Percentiles rank a stretch among this genome's conserved stretches.
These are phyloP conservation scores for Seladonia tumulorum DNA, from an alignment of 2,888 invertebrate genomes.

Conservation along the genomic window DNA sequence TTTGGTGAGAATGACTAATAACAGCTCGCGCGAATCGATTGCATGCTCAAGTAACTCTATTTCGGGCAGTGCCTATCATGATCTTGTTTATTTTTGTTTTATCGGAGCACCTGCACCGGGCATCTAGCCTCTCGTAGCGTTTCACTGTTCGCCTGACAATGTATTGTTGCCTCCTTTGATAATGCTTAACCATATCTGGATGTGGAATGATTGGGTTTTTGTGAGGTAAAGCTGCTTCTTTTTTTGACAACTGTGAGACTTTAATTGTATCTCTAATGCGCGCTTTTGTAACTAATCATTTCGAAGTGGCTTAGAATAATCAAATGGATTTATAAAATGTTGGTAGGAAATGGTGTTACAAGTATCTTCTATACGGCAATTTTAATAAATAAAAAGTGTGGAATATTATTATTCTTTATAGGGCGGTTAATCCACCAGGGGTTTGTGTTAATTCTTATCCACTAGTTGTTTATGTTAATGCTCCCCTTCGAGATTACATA, in stretches of 20 bases:
- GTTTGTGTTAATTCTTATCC: no score
- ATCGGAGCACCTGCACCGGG: slow-evolving; percentile 50
- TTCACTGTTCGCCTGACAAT: slow-evolving; percentile 19
- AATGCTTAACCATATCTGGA: slow-evolving; percentile 10
- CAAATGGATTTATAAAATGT: no score
- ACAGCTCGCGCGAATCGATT: slow-evolving; percentile 68
- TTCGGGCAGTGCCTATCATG: slow-evolving; percentile 68
- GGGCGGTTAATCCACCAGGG: no score
- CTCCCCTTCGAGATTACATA: no score
- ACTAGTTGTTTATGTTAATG: no score
- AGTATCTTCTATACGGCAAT: no score
- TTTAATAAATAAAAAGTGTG: no score
- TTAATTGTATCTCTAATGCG: not conserved
- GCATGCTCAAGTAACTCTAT: slow-evolving; percentile 72
- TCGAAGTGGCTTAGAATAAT: no score
- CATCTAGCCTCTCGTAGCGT: slow-evolving; percentile 26
- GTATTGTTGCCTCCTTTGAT: slow-evolving; percentile 15
- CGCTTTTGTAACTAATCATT: no score
- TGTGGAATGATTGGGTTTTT: not conserved
- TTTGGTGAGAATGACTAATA: slow-evolving; percentile 51
- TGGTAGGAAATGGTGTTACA: no score
- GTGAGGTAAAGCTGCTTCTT: not conserved
- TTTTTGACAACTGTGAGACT: not conserved
- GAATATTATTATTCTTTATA: no score
- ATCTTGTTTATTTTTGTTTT: slow-evolving; percentile 60